Evolutionary conservation across 2,797 vertebrate genomes (phyloP).

Genomic region (Carduelis carduelis): DNA sequence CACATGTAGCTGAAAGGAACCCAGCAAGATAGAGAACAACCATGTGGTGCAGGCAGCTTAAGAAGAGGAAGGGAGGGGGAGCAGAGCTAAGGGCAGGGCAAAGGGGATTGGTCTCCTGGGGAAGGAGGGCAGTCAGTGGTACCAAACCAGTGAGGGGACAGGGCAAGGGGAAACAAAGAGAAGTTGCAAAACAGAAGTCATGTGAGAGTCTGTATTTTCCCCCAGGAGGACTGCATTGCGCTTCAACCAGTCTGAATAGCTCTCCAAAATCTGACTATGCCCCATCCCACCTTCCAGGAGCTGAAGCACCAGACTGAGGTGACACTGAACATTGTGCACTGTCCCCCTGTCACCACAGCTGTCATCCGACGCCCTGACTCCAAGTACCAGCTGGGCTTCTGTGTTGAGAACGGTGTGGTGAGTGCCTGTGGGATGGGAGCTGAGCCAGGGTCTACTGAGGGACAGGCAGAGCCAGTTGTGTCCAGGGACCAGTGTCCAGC

Average conservation of each 20-base stretch:
- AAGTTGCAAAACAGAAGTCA: not conserved
- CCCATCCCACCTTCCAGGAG: slow-evolving; percentile 75
- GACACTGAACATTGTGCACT: slow-evolving; percentile 90
- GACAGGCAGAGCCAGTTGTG: not conserved
- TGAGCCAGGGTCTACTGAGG: not conserved
- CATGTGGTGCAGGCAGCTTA: not conserved
- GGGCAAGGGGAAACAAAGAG: not conserved
- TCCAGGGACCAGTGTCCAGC: fast-evolving
- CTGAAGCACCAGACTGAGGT: slow-evolving; percentile 86
- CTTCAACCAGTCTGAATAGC: fast-evolving
- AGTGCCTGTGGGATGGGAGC: not conserved
- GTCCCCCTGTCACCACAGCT: slow-evolving; percentile 93
- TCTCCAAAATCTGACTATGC: not conserved
- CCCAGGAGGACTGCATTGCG: fast-evolving
- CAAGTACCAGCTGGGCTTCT: slow-evolving; percentile 93
- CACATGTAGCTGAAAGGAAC: not conserved
- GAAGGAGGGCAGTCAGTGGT: not conserved
- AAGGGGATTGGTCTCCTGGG: not conserved
- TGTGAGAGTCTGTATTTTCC: not conserved
- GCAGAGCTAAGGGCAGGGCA: not conserved
- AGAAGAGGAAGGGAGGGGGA: not conserved
- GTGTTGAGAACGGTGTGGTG: slow-evolving; percentile 94
- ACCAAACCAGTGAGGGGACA: not conserved
- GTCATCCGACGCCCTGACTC: slow-evolving; percentile 88
- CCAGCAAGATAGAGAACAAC: not conserved